Base-by-base conservation (phyloP, 2,113 vertebrate genomes). In the Thymallus thymallus region DNA sequence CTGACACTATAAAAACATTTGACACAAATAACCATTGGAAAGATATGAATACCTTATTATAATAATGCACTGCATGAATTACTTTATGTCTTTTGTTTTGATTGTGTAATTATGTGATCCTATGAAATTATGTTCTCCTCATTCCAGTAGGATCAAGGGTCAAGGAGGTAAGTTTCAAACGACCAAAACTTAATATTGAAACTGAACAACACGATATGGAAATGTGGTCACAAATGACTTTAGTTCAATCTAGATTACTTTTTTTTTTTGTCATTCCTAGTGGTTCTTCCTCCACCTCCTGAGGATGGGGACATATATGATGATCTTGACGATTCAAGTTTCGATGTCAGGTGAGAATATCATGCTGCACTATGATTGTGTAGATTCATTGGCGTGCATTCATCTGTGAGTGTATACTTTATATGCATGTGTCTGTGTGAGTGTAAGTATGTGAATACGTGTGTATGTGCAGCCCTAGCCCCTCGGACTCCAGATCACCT, bases 281-380 rank as follows among this genome's bases (percentile, higher is more conserved):
- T 88, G 3, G 65, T 87, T 26, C 91, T 96, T 5, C 93, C 94
- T 0, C 89, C 92, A 18, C 91, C 91, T 48, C 90, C 94, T 32
- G 84, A 72, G 0, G 91, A 86, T 4, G 93, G 93, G 71, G 96
- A 96, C 9, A 94, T 98, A 78, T 98, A 98, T 65, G 94, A 97
- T 69, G 96, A 95, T 7, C 76, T 97, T 66, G 89, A 94, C 2
- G 94, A 96, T 18, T 87, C 92, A 63, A 91, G 90, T 3, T 46
- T 79, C 67, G 84, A 75, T n/a, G 63, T 89, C 66, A 90, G 90
- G 97, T 98, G 89, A 76, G 86, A 80, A 74, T 16, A 65, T 30
- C 1, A 26, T 60, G 7, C n/a, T 60, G 56, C 6, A 60, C 51
- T 20, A 20, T 55, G 51, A 55, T 60, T n/a, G n/a, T 60, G n/a